phyloP scores from a whole-genome alignment of 2,113 vertebrate species.

The Tiliqua scincoides region DNA sequence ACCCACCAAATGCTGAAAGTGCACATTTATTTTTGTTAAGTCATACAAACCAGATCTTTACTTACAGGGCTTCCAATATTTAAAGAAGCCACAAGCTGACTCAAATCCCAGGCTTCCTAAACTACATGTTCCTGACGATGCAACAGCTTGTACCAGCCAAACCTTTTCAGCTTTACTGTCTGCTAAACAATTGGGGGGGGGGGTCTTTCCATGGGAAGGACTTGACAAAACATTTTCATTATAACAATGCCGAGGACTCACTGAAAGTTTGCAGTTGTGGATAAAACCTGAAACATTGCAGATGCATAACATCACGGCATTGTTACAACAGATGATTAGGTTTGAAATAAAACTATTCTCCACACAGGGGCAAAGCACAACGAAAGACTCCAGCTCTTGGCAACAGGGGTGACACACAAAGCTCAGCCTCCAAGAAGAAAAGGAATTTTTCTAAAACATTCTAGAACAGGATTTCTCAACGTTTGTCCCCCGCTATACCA shows the following conservation, averaged over 20 bases:
- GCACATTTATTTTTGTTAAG: constrained; percentile 30
- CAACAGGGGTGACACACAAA: constrained; percentile 26
- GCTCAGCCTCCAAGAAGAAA: neutral
- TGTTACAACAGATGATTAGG: neutral
- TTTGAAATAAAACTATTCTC: neutral
- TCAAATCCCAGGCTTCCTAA: constrained; percentile 50
- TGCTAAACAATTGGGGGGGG: constrained; percentile 28
- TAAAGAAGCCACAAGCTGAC: constrained; percentile 56
- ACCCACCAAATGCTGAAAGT: constrained; percentile 39
- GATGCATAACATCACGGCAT: constrained; percentile 31
- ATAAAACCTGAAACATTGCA: neutral
- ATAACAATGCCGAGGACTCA: constrained; percentile 25
- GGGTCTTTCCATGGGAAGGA: constrained; percentile 26
- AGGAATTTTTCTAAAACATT: too few relatives aligned
- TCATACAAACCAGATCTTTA: constrained; percentile 42
- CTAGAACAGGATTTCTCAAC: too few relatives aligned
- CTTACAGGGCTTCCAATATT: constrained; percentile 23
- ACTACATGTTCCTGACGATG: constrained; percentile 36
- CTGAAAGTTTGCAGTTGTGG: neutral
- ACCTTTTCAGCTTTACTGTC: constrained; percentile 31
- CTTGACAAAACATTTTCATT: constrained; percentile 14
- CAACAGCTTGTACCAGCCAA: constrained; percentile 38
- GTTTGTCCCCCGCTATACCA: too few relatives aligned
- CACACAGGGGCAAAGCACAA: constrained; percentile 7
- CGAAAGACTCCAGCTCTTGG: constrained; percentile 19